Base-by-base conservation (phyloP, 1,140 invertebrate genomes). In the Magallana ariakensis region DNA sequence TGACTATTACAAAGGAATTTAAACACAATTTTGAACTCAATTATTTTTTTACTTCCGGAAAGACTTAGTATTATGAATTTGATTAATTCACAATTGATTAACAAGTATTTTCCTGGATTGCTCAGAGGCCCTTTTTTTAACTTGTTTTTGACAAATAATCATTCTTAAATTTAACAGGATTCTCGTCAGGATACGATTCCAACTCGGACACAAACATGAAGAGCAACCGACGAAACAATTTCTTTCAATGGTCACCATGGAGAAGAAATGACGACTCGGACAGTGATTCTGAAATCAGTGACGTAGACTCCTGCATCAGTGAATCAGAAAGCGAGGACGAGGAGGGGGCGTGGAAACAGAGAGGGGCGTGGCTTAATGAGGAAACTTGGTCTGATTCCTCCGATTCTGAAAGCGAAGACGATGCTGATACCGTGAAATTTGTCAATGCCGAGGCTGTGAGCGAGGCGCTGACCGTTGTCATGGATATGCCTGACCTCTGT, bases 401-500 rank as follows among this genome's bases (percentile, higher is more conserved):
- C 46, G 70, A 56, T 26, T 75, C 56, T n/a, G 66, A 85, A 55
- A 54, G 56, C 26, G 62, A 80, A 16, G 60, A 46, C 26, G 62
- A 80, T 16, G 60, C 13, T 16, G 55, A 56, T 22, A 15, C 26
- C 66, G 33, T 87, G 33, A 87, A 83, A 33, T 87, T 55, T 26
- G 75, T 85, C 53, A 88, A 85, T 55, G 81, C 83, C 13, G 57
- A 53, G 16, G 86, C 70, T n/a, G 87, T 91, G 16, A 88, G 62
- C 54, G 88, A 89, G 15, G 62, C 87, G 62, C 16, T 92, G 5
- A 82, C 83, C 53, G 80, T 84, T 4, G 88, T 89, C 10, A 56
- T 89, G 5, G 97, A 97, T 58, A 98, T 99, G 97, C 98, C 98
- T 6, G 98, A 98, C 94, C 96, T 99, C 16, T 98, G 98, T 95